These are phyloP conservation scores for Silurus lanzhouensis DNA, from an alignment of 2,797 vertebrate species.

Conservation along the genomic window DNA sequence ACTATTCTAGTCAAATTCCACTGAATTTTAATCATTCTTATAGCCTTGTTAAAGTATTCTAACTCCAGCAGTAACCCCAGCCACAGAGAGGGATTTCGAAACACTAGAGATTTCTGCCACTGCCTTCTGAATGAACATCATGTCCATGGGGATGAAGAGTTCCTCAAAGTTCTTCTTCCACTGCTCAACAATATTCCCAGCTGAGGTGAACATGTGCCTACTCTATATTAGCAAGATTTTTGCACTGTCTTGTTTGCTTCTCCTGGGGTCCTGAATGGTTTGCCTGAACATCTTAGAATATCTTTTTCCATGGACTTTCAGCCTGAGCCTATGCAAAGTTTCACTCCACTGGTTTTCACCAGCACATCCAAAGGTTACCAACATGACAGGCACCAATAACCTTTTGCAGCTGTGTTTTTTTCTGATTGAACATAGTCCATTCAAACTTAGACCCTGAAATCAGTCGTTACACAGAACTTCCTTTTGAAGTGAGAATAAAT, in stretches of 20 bases:
- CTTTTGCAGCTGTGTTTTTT: constrained; percentile 8
- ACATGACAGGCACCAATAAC: not conserved
- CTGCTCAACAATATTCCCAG: constrained; percentile 3
- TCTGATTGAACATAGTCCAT: not conserved
- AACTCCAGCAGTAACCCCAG: not conserved
- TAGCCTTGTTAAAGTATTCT: not conserved
- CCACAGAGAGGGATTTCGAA: not conserved
- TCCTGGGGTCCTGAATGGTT: not conserved
- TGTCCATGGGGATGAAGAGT: not conserved
- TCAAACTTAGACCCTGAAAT: not conserved
- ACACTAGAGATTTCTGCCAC: not conserved
- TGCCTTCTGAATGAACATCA: not conserved
- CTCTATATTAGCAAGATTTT: not conserved
- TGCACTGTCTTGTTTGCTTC: not conserved
- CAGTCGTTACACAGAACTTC: not conserved
- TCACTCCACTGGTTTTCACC: not conserved
- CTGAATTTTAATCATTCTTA: not conserved
- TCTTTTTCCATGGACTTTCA: not conserved
- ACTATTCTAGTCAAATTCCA: not conserved
- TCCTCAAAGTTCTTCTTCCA: not conserved
- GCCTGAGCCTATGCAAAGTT: not conserved
- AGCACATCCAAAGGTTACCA: not conserved
- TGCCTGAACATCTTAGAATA: not conserved
- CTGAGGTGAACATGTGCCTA: not conserved
- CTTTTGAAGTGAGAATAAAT: not conserved